These are phyloP conservation scores for Darevskia nairensis DNA, from an alignment of 2,797 vertebrate genomes.

Conservation along the genomic window DNA sequence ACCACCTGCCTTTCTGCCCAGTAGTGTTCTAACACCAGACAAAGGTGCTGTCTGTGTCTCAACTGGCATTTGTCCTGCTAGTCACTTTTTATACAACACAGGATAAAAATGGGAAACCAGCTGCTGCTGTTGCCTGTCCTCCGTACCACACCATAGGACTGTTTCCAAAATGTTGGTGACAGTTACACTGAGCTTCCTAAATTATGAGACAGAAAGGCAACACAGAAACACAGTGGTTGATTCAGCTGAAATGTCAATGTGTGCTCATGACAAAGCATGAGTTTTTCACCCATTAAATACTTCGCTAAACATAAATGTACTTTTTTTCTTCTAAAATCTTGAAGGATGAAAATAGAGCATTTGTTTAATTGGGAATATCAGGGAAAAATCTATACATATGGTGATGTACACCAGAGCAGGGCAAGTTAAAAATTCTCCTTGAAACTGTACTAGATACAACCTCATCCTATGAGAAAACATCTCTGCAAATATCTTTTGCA, in stretches of 20 bases:
- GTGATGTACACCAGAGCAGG: background rate
- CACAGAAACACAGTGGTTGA: background rate
- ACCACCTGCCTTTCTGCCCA: background rate
- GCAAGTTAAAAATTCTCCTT: background rate
- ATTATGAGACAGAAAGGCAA: background rate
- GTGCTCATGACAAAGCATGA: background rate
- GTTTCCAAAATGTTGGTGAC: background rate
- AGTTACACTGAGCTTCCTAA: background rate
- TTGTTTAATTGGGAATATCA: conserved; percentile 22
- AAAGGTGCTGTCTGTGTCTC: background rate
- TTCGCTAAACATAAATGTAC: background rate
- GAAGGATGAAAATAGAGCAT: conserved; percentile 16
- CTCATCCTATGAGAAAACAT: background rate
- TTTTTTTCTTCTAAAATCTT: background rate
- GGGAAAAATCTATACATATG: background rate
- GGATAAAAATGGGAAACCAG: too few relatives aligned
- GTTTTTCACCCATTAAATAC: background rate
- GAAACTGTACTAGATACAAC: background rate
- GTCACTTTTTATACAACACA: background rate
- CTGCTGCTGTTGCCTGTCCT: background rate
- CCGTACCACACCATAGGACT: background rate
- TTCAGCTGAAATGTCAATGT: background rate
- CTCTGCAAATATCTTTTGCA: background rate
- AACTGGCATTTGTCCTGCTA: background rate
- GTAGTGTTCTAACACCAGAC: background rate